phyloP scores from a whole-genome alignment of 2,888 invertebrate genomes.

The Brassicogethes aeneus region DNA sequence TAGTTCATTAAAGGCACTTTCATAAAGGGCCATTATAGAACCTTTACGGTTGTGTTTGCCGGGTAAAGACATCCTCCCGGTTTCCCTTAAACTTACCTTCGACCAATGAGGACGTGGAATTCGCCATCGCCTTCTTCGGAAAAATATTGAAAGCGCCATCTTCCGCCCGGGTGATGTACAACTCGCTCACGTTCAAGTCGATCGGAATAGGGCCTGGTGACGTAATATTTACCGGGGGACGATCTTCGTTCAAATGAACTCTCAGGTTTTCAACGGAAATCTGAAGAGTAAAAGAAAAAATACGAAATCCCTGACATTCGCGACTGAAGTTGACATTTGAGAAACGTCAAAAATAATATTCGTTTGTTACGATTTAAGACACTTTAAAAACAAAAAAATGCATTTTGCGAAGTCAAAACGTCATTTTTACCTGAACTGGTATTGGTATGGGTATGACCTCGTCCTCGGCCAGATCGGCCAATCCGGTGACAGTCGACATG shows the following conservation, averaged over 20 bases:
- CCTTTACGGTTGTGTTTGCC: no score
- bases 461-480: constrained; percentile 80
- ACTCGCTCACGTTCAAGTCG: constrained; percentile 61
- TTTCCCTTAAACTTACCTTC: no score
- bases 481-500: constrained; percentile 73
- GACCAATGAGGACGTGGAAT: not conserved
- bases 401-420: not conserved
- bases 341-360: constrained; percentile 2
- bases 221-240: constrained; percentile 69
- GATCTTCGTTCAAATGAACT: constrained; percentile 72
- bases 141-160: constrained; percentile 67
- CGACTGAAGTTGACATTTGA: no score
- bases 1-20: no score
- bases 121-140: not conserved
- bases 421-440: constrained; percentile 60
- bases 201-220: constrained; percentile 76
- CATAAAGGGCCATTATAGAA: no score
- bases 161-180: constrained; percentile 61
- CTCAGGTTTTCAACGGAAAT: constrained; percentile 65
- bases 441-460: constrained; percentile 73
- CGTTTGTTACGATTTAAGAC: not conserved
- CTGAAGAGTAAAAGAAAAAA: no score
- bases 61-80: no score
- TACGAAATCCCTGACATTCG: no score
- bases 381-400: not conserved